Base-by-base conservation (phyloP, 2,113 vertebrate genomes). In the Pongo abelii region DNA sequence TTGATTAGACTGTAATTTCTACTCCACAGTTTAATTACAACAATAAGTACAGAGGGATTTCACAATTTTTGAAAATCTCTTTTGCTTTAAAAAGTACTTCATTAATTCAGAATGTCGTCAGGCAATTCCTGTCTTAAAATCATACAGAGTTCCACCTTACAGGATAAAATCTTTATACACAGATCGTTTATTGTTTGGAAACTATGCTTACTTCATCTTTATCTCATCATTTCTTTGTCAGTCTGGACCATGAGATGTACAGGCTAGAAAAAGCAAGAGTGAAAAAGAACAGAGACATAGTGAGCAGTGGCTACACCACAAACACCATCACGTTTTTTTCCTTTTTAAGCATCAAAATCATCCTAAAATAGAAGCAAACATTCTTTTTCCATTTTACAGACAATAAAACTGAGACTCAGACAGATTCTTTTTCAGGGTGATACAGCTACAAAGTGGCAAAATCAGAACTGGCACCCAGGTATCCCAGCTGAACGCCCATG, bases 401-500 rank as follows among this genome's bases (percentile, higher is more conserved):
- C 20, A 64, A 75, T 30, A 35, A 43, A 69, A 4, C 20, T 27
- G 46, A 55, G 57, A 38, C 20, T 72, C 93, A 46, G 35, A 69
- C 1, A 9, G 18, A 48, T 74, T 72, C 18, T 32, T 81, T 72
- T 32, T 4, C 23, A 38, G 9, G 0, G 2, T 50, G 38, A 70
- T 16, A 35, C 38, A 79, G 17, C 43, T 8, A 40, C 14, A 27
- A 35, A 9, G 30, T 20, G 27, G 25, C 78, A 27, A 32, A 64
- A 46, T 18, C 22, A 20, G 11, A 20, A 18, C 50, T n/a, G 72
- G 8, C 8, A 22, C 75, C 69, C 2, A 7, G 50, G 14, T 25
- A 4, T 38, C n/a, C 32, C 11, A 38, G 2, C 8, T 1, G 1
- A 40, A 69, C 30, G 17, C 4, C 27, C 25, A 3, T 0, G 5